Evolutionary conservation across 1,140 invertebrate genomes (phyloP).

Genomic region (Bombus consobrinus): DNA sequence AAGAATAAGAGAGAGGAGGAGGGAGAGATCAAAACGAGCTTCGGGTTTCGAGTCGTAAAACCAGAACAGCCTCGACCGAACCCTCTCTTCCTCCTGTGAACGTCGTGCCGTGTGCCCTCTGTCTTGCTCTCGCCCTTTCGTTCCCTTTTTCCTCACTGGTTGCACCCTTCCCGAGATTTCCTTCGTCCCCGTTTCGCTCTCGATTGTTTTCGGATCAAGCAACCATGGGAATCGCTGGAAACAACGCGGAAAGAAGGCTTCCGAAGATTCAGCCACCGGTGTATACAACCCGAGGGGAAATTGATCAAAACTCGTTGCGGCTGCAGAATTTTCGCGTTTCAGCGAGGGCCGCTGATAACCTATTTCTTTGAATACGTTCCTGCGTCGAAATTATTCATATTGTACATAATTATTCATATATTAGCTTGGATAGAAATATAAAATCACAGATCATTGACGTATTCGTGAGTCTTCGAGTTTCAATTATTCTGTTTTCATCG

Average conservation of each 20-base stretch:
- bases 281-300: conserved; percentile 8
- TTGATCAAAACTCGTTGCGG: background rate
- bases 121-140: conserved; percentile 22
- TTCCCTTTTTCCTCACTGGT: conserved; percentile 32
- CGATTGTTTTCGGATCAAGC: conserved; percentile 76
- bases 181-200: conserved; percentile 55
- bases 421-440: too few species aligned
- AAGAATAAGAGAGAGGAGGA: background rate
- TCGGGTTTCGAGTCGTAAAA: conserved; percentile 76
- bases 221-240: conserved; percentile 71
- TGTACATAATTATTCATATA: too few species aligned
- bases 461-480: too few species aligned
- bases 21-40: conserved; percentile 33
- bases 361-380: background rate
- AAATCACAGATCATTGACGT: too few species aligned
- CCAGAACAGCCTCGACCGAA: conserved; percentile 53
- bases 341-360: background rate
- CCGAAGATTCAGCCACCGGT: conserved; percentile 23
- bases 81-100: background rate
- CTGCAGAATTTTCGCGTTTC: background rate
- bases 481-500: too few species aligned
- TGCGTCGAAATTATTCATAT: too few species aligned
- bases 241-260: conserved; percentile 19
- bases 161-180: conserved; percentile 53
- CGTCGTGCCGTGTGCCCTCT: conserved; percentile 2